Conservation (phyloP, 2,888 invertebrate species). For the Fragum fragum region DNA sequence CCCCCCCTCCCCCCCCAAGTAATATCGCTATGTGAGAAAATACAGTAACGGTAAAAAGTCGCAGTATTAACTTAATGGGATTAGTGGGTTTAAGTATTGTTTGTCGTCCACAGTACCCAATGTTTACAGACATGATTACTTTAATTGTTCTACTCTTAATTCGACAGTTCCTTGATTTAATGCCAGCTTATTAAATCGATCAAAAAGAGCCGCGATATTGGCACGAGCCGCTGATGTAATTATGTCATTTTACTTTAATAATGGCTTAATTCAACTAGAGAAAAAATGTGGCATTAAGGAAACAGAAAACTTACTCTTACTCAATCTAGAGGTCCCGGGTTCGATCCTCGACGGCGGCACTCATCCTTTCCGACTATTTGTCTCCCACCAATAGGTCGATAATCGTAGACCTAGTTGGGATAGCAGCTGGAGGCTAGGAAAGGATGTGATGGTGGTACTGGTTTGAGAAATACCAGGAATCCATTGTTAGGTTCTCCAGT, state of each 20-base stretch:
- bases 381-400: too few species aligned
- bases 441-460: too few species aligned
- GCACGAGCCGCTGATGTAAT: constrained; percentile 21
- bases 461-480: too few species aligned
- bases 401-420: too few species aligned
- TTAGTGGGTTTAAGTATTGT: background rate
- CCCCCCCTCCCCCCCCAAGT: too few species aligned
- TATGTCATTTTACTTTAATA: constrained; percentile 32
- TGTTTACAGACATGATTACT: background rate
- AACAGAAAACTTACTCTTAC: too few species aligned
- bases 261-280: constrained; percentile 10
- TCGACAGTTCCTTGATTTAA: constrained; percentile 18
- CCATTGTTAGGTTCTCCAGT: too few species aligned
- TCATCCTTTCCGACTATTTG: too few species aligned
- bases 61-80: background rate
- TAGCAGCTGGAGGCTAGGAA: too few species aligned
- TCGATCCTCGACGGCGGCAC: too few species aligned
- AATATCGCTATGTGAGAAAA: too few species aligned
- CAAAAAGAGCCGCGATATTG: constrained; percentile 24
- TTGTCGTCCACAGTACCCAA: background rate
- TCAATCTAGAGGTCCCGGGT: too few species aligned
- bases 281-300: background rate
- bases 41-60: background rate
- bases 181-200: constrained; percentile 29
- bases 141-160: constrained; percentile 13